A percentile compares a stretch with the other conserved stretches of the same genome.
Evolutionary conservation across 2,797 vertebrate species (phyloP).

Genomic region (Carduelis carduelis): DNA sequence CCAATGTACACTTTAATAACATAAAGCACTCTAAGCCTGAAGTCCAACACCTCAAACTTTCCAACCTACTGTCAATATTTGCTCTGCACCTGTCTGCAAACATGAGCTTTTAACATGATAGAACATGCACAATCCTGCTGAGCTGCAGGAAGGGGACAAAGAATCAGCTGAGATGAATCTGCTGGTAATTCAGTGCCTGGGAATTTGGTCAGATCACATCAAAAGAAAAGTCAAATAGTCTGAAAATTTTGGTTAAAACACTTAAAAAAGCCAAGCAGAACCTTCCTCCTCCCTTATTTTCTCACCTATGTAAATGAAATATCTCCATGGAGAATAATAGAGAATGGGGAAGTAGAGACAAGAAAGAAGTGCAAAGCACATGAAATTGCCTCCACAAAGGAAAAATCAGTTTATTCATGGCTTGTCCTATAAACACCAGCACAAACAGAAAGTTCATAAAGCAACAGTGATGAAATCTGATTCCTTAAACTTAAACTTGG

Average conservation of each 20-base stretch:
- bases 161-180: background rate
- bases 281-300: background rate
- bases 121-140: background rate
- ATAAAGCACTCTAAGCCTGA: background rate
- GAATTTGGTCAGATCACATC: background rate
- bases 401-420: background rate
- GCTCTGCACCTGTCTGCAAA: background rate
- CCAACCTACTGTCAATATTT: background rate
- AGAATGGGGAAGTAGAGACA: background rate
- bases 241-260: background rate
- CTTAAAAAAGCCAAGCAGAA: background rate
- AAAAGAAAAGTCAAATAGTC: background rate
- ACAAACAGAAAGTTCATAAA: background rate
- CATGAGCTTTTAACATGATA: rapidly evolving
- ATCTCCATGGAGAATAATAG: background rate
- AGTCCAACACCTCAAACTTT: background rate
- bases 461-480: background rate
- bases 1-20: background rate
- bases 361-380: background rate
- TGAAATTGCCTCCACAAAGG: background rate
- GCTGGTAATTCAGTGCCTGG: background rate
- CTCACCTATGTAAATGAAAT: background rate
- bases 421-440: background rate
- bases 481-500: background rate
- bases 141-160: background rate